phyloP scores from a whole-genome alignment of 2,113 vertebrate genomes.

The Orientallactaga bullata region DNA sequence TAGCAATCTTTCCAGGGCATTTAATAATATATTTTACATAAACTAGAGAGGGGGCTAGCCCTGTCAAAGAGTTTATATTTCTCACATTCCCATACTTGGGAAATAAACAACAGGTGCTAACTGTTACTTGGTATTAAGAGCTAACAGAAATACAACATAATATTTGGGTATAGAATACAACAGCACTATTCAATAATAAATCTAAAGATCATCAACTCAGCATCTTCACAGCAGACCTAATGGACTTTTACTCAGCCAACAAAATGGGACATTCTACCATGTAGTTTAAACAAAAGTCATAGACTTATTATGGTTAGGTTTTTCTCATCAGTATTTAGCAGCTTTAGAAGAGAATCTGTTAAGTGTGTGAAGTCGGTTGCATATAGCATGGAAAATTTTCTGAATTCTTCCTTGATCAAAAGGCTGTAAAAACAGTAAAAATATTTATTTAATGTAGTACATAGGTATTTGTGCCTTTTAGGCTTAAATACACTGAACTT shows the following conservation, averaged over 20 bases:
- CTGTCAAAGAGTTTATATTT: constrained; percentile 30
- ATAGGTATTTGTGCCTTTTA: constrained; percentile 48
- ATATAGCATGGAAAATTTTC: constrained; percentile 87
- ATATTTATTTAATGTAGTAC: constrained; percentile 72
- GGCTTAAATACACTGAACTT: constrained; percentile 44
- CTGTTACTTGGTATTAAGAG: constrained; percentile 23
- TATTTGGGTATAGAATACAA: not conserved
- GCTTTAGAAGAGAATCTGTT: constrained; percentile 87
- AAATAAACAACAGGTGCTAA: constrained; percentile 14
- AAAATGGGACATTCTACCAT: constrained; percentile 74
- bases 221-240: constrained; percentile 54
- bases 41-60: constrained; percentile 13
- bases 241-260: constrained; percentile 72
- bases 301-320: constrained; percentile 82
- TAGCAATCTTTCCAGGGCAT: not conserved
- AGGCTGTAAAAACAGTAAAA: constrained; percentile 88
- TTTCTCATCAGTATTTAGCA: constrained; percentile 83
- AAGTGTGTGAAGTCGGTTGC: constrained; percentile 86
- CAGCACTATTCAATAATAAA: not conserved
- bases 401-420: constrained; percentile 87
- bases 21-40: constrained; percentile 43
- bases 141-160: not conserved
- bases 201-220: constrained; percentile 31
- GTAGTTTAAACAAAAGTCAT: constrained; percentile 74
- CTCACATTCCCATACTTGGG: constrained; percentile 51